Percentiles rank a stretch among this genome's conserved stretches.
Conservation (phyloP, 2,797 vertebrate genomes). For the Buceros bicornis region DNA sequence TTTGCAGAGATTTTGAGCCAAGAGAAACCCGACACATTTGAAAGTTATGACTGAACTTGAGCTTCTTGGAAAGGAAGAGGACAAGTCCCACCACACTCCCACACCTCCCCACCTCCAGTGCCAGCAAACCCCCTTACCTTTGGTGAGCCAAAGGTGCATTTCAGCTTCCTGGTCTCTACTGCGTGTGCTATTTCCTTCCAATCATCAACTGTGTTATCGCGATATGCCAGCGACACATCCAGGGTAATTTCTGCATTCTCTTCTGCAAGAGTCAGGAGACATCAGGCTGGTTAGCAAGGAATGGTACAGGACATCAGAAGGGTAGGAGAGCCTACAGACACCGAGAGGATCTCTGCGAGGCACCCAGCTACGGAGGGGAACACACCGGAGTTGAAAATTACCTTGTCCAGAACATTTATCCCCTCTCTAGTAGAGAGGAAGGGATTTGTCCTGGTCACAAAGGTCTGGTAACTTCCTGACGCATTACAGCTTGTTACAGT, state of each 20-base stretch:
- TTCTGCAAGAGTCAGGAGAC: slow-evolving; percentile 78
- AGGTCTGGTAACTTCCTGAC: background rate
- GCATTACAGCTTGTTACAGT: background rate
- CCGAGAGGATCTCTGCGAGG: background rate
- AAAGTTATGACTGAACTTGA: background rate
- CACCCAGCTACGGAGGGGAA: background rate
- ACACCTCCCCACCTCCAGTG: background rate
- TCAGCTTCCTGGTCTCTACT: slow-evolving; percentile 90
- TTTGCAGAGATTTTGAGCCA: background rate
- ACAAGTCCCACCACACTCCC: background rate
- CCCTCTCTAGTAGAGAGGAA: background rate
- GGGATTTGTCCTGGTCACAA: background rate
- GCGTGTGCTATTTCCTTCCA: slow-evolving; percentile 94
- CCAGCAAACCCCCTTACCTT: slow-evolving; percentile 81
- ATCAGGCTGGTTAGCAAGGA: background rate
- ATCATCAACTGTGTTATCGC: slow-evolving; percentile 85
- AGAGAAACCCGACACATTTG: background rate
- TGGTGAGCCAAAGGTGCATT: slow-evolving; percentile 86
- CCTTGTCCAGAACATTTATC: background rate
- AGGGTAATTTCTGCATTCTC: slow-evolving; percentile 89
- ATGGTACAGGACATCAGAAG: background rate
- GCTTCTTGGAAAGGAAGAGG: background rate
- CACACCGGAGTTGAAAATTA: background rate
- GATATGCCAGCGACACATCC: slow-evolving; percentile 92
- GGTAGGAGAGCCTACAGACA: background rate